Percentiles rank a stretch among this genome's conserved stretches.
Conservation (phyloP, 2,797 vertebrate genomes). For the Lutjanus campechanus region DNA sequence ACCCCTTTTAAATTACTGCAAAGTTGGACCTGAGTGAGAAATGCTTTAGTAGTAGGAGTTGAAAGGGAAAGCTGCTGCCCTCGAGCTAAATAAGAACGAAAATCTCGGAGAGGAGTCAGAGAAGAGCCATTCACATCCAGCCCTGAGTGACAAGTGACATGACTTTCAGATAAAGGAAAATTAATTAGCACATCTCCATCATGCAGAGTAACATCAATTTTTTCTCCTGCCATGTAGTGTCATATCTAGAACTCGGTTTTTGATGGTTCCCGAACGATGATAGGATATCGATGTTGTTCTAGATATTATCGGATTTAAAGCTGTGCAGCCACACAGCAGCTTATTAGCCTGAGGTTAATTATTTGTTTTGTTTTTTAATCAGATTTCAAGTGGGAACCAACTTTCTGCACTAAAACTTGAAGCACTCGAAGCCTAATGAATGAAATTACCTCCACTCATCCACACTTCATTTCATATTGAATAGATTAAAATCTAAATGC, state of each 20-base stretch:
- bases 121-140: conserved; percentile 40
- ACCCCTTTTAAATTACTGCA: conserved; percentile 52
- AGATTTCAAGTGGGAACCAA: background rate
- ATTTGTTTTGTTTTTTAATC: background rate
- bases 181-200: conserved; percentile 55
- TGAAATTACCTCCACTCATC: background rate
- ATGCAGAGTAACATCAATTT: conserved; percentile 20
- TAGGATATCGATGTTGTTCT: background rate
- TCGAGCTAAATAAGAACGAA: conserved; percentile 57
- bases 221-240: conserved; percentile 19
- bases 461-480: background rate
- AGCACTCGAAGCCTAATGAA: background rate
- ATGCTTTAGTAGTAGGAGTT: conserved; percentile 55
- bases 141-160: conserved; percentile 63
- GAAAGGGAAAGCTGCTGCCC: conserved; percentile 54
- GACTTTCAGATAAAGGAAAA: conserved; percentile 51
- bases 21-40: conserved; percentile 56
- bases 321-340: background rate
- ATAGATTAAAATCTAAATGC: background rate
- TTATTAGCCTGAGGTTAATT: background rate
- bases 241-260: conserved; percentile 7
- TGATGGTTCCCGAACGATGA: background rate
- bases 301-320: conserved; percentile 4
- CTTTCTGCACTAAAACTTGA: background rate
- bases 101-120: conserved; percentile 42